phyloP scores from a whole-genome alignment of 1,140 invertebrate species.

The Procambarus virginalis region DNA sequence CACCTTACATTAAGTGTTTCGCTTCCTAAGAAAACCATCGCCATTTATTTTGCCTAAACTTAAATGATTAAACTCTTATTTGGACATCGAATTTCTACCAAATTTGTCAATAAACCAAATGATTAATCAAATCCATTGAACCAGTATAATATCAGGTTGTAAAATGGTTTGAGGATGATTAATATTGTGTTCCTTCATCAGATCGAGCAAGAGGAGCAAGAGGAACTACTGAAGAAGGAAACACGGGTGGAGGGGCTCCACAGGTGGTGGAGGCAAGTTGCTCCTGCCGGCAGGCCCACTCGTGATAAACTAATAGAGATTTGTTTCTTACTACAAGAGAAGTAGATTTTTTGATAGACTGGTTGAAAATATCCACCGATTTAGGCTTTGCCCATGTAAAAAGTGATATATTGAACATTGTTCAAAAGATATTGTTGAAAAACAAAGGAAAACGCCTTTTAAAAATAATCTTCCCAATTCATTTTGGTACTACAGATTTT shows the following conservation, averaged over 20 bases:
- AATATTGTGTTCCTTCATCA: slow-evolving; percentile 2
- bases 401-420: background rate
- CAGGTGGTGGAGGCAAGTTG: background rate
- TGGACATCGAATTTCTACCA: too few species aligned
- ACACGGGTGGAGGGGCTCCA: background rate
- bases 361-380: slow-evolving; percentile 1
- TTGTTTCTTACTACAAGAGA: background rate
- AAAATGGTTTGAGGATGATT: background rate
- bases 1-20: too few species aligned
- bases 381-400: slow-evolving; percentile 2
- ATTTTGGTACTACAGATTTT: background rate
- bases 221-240: background rate
- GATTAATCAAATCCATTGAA: background rate
- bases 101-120: too few species aligned
- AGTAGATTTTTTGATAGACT: background rate
- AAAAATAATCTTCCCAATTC: background rate
- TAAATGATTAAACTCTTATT: too few species aligned
- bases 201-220: slow-evolving; percentile 1
- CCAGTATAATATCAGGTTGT: background rate
- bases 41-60: too few species aligned
- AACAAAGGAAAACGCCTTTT: background rate
- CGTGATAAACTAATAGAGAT: background rate
- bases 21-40: too few species aligned
- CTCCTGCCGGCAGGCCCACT: background rate
- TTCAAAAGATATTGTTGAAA: background rate